Percentiles rank a stretch among this genome's conserved stretches.
Evolutionary conservation across 2,888 invertebrate species (phyloP).

Genomic region (Hemaris fuciformis): DNA sequence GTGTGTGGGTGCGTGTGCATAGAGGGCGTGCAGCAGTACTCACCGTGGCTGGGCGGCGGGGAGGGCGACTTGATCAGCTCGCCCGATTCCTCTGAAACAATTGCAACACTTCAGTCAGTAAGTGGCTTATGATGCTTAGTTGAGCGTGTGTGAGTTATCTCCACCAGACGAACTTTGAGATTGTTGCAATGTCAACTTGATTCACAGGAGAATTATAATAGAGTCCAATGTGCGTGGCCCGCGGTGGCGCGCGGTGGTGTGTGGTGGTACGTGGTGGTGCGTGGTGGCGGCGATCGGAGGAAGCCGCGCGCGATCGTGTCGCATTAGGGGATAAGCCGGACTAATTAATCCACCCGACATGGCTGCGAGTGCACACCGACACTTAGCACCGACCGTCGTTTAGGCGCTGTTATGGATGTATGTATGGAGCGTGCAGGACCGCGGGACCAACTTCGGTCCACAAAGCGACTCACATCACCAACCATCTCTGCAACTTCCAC

Average conservation of each 20-base stretch:
- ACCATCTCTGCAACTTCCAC: background rate
- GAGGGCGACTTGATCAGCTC: slow-evolving; percentile 89
- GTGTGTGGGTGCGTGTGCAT: background rate
- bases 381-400: background rate
- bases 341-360: background rate
- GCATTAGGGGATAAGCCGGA: background rate
- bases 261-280: too few species aligned
- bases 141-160: background rate
- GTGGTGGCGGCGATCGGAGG: background rate
- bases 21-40: slow-evolving; percentile 46
- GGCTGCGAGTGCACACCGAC: background rate
- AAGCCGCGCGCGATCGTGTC: slow-evolving; percentile 18
- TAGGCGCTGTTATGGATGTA: too few species aligned
- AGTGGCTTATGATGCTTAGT: background rate
- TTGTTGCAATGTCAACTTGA: too few species aligned
- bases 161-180: too few species aligned
- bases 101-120: slow-evolving; percentile 20
- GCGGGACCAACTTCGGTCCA: background rate
- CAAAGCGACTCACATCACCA: background rate
- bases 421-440: background rate
- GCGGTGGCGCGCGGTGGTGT: background rate
- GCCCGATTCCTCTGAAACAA: slow-evolving; percentile 79
- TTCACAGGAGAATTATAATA: background rate
- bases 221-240: background rate
- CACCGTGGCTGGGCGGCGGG: slow-evolving; percentile 88